phyloP scores from a whole-genome alignment of 2,797 vertebrate genomes.

The Gymnopithys bicolor region DNA sequence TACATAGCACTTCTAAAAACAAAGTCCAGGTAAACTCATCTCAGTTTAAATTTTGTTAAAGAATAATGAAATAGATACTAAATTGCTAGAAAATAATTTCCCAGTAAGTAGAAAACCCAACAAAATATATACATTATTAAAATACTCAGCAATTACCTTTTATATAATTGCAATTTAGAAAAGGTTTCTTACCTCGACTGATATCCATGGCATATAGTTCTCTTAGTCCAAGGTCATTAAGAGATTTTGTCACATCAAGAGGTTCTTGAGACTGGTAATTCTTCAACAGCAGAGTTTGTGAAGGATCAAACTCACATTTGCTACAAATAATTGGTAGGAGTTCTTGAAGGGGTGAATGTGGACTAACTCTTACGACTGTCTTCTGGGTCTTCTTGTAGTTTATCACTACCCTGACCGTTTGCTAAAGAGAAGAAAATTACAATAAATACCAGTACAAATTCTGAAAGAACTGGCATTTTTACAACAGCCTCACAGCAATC shows the following conservation, averaged over 20 bases:
- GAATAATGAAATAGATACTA: neutral
- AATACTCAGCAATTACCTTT: neutral
- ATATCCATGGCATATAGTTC: conserved; percentile 94
- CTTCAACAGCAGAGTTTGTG: conserved; percentile 85
- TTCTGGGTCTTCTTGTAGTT: conserved; percentile 97
- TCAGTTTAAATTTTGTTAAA: neutral
- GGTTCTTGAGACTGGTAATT: conserved; percentile 85
- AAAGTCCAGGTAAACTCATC: neutral
- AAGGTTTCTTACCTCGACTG: conserved; percentile 81
- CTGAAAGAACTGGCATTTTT: neutral
- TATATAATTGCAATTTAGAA: neutral
- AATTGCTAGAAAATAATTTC: neutral
- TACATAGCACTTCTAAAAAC: neutral
- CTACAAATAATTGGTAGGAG: conserved; percentile 87
- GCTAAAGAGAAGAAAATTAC: conserved; percentile 78
- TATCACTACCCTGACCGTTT: conserved; percentile 94
- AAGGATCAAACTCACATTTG: conserved; percentile 94
- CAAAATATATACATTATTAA: neutral
- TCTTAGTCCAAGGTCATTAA: conserved; percentile 91
- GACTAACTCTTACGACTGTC: conserved; percentile 91
- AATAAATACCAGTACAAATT: neutral
- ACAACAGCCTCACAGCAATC: neutral
- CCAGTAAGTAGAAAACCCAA: neutral
- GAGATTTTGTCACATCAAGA: conserved; percentile 87
- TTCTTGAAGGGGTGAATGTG: conserved; percentile 85